These are phyloP conservation scores for Leptopterna dolabrata DNA, from an alignment of 2,888 invertebrate species.

Conservation along the genomic window DNA sequence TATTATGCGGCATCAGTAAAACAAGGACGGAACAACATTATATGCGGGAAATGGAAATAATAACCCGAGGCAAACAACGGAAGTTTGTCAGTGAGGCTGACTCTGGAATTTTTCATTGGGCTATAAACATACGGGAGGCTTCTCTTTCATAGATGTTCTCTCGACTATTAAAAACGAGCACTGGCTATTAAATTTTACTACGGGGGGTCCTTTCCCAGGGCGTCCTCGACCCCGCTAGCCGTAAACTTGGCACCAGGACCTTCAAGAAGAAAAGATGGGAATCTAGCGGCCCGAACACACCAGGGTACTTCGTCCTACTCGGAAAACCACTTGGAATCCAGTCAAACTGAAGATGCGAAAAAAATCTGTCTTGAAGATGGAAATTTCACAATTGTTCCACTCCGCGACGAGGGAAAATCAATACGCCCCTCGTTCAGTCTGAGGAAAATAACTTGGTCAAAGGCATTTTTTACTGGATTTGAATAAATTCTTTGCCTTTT, in stretches of 20 bases:
- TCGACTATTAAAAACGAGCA: conserved; percentile 36
- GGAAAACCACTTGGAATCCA: conserved; percentile 37
- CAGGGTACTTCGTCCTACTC: background rate
- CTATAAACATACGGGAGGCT: conserved; percentile 35
- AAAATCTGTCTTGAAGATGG: background rate
- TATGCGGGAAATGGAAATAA: conserved; percentile 35
- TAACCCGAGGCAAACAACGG: conserved; percentile 17
- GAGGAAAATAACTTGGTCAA: background rate
- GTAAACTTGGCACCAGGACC: conserved; percentile 46
- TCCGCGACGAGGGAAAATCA: background rate
- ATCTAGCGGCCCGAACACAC: background rate
- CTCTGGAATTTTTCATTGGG: conserved; percentile 33
- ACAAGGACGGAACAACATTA: conserved; percentile 4
- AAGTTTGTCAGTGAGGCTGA: conserved; percentile 31
- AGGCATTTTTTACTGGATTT: background rate
- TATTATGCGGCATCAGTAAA: conserved; percentile 21
- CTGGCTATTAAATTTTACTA: conserved; percentile 44
- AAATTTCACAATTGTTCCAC: background rate
- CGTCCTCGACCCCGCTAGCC: conserved; percentile 17
- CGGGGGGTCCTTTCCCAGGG: background rate
- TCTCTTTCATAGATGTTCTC: conserved; percentile 36
- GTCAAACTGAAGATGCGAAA: conserved; percentile 33
- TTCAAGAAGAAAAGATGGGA: conserved; percentile 30
- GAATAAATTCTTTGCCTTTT: background rate
- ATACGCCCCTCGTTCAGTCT: background rate